Percentiles rank a stretch among this genome's conserved stretches.
Conservation (phyloP, 2,113 vertebrate species). For the Tachysurus vachellii region DNA sequence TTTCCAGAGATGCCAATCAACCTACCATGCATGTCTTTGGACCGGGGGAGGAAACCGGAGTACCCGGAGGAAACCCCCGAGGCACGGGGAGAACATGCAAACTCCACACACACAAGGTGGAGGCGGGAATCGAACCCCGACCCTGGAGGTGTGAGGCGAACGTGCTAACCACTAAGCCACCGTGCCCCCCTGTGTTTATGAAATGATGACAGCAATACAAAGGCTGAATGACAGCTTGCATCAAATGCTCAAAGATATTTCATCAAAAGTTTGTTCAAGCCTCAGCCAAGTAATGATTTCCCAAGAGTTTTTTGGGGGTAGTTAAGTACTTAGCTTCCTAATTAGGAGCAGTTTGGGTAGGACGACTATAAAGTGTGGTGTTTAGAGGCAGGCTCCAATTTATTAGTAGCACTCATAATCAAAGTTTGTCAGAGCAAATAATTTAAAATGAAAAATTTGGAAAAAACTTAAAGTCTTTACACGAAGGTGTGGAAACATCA, state of each 20-base stretch:
- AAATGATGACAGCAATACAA: not conserved
- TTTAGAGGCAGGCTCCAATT: not conserved
- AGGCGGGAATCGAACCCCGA: too few species aligned
- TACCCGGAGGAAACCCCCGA: too few species aligned
- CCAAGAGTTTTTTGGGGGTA: not conserved
- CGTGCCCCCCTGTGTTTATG: too few species aligned
- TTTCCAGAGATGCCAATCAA: too few species aligned
- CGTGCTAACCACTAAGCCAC: too few species aligned
- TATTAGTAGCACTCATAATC: not conserved
- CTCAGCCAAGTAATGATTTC: not conserved
- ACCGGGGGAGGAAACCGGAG: too few species aligned
- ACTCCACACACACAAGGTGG: too few species aligned
- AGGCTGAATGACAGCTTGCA: not conserved
- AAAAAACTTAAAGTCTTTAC: not conserved
- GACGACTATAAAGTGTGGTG: not conserved
- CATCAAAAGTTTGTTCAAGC: not conserved
- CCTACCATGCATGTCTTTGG: too few species aligned
- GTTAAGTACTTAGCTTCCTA: not conserved
- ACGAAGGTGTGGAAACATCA: not conserved
- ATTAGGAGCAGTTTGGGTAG: not conserved
- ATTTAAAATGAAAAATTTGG: not conserved
- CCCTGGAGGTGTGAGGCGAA: too few species aligned
- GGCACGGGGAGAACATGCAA: too few species aligned
- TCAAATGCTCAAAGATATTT: not conserved
- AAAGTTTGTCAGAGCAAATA: not conserved